Evolutionary conservation across 2,797 vertebrate genomes (phyloP), one percentile per base, ranked within the genome.

Genomic region (Sebastiscus tertius): DNA sequence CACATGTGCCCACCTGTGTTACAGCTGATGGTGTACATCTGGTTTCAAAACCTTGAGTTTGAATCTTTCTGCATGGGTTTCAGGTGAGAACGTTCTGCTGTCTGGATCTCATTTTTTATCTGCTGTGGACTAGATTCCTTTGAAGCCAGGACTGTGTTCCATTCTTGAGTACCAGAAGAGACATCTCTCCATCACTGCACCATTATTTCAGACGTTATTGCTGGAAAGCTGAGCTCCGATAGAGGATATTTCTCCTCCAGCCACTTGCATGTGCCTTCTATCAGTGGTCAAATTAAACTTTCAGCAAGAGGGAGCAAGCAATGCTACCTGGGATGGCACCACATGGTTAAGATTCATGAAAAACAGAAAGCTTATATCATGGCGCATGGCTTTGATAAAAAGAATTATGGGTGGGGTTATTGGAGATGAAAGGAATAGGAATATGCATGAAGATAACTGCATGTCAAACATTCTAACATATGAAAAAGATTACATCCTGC

Each of bases 61-160:
- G 49, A 81, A 81, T 85, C 75, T 76, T 64, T 84, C 59, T 80
- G 72, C 55, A 69, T 6, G 9, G 62, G 71, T 79, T 82, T 86
- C 78, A 79, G 86, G 78, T 79, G 84, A 81, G 79, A 89, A 87
- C n/a, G 46, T 63, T 76, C 73, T 49, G 74, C 79, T 73, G 78
- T 82, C 87, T 84, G 77, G 81, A 85, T 77, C 69, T 83, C 74
- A 88, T 91, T 85, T 88, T 81, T 76, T 59, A 82, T 87, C 79
- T 49, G 12, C 46, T 16, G 5, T 27, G 27, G n/a, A 36, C 8
- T 75, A 62, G 36, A 83, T 49, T 72, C 24, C 78, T 90, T 92
- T 90, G 79, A 85, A 88, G 54, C 27, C 18, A 14, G 13, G 2
- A 34, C 55, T 12, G 13, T 6, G 1, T 29, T 27, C 31, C 29